A percentile compares a stretch with the other conserved stretches of the same genome.
phyloP scores from a whole-genome alignment of 2,888 invertebrate species.

The Cerastis rubricosa region DNA sequence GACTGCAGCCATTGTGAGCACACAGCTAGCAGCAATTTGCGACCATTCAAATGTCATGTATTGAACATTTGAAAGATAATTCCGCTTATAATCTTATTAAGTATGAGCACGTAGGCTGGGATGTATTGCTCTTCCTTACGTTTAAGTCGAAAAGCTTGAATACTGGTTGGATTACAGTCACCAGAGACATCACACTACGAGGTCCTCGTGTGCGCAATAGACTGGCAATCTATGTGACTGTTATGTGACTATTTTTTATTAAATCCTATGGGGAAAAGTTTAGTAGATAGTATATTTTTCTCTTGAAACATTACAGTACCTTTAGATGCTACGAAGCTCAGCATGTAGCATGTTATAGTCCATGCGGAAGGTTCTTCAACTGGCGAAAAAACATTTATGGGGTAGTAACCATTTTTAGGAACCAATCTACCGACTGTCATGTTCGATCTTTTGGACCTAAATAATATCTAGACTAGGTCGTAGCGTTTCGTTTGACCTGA shows the following conservation, averaged over 20 bases:
- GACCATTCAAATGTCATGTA: constrained; percentile 72
- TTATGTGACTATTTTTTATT: neutral
- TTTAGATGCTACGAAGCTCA: neutral
- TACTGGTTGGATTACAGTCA: constrained; percentile 26
- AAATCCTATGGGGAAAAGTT: neutral
- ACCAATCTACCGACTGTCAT: neutral
- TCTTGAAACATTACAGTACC: neutral
- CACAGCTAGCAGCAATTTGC: constrained; percentile 72
- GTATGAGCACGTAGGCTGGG: constrained; percentile 34
- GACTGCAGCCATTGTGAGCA: constrained; percentile 70
- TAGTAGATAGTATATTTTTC: neutral
- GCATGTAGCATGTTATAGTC: no score
- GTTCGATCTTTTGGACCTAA: neutral
- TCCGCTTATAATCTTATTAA: constrained; percentile 50
- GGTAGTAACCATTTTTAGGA: neutral
- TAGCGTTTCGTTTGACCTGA: constrained; percentile 13
- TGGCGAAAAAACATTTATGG: neutral
- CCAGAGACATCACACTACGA: neutral
- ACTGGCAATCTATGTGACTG: neutral
- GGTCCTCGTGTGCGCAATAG: neutral
- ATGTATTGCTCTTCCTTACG: constrained; percentile 18
- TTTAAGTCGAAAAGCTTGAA: constrained; percentile 28
- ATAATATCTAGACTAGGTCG: constrained; percentile 17
- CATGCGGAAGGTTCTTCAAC: neutral
- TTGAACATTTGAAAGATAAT: constrained; percentile 68